Conservation (phyloP, 1,140 invertebrate genomes). For the Zophobas atratus region DNA sequence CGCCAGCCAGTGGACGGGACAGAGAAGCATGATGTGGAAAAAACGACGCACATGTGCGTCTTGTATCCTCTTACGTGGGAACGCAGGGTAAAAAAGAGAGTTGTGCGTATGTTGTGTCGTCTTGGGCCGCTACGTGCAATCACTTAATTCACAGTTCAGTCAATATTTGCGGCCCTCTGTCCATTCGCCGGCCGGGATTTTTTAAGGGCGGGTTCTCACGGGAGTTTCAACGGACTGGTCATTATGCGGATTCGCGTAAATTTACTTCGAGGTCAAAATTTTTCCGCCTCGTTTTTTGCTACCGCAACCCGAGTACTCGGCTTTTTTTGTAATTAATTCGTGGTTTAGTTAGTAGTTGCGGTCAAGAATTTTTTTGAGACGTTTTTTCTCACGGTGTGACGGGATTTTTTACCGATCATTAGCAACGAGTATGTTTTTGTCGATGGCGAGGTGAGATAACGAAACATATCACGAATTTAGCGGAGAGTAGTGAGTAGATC, state of each 20-base stretch:
- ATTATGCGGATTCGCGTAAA: no score
- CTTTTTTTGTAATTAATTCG: no score
- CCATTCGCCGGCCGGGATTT: slow-evolving; percentile 16
- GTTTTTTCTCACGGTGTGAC: slow-evolving; percentile 23
- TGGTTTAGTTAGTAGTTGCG: neutral
- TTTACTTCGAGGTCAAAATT: no score
- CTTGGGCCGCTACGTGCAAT: slow-evolving; percentile 44
- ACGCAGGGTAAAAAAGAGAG: slow-evolving; percentile 46
- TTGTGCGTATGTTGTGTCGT: neutral
- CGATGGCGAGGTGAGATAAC: slow-evolving; percentile 11
- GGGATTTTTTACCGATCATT: slow-evolving; percentile 33
- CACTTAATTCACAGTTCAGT: slow-evolving; percentile 51
- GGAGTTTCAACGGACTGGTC: no score
- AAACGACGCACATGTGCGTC: slow-evolving; percentile 53
- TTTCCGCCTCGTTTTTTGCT: no score
- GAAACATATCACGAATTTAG: slow-evolving; percentile 38
- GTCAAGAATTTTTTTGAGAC: slow-evolving; percentile 4
- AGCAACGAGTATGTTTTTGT: slow-evolving; percentile 4
- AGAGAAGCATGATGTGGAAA: slow-evolving; percentile 17
- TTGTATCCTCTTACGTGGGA: slow-evolving; percentile 52
- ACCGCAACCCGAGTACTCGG: no score
- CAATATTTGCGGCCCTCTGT: slow-evolving; percentile 48
- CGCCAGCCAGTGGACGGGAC: neutral
- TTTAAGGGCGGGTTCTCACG: neutral
- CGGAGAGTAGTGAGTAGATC: neutral